A percentile compares a stretch with the other conserved stretches of the same genome.
Conservation (phyloP, 2,888 invertebrate species). For the Omphaloscelis lunosa region DNA sequence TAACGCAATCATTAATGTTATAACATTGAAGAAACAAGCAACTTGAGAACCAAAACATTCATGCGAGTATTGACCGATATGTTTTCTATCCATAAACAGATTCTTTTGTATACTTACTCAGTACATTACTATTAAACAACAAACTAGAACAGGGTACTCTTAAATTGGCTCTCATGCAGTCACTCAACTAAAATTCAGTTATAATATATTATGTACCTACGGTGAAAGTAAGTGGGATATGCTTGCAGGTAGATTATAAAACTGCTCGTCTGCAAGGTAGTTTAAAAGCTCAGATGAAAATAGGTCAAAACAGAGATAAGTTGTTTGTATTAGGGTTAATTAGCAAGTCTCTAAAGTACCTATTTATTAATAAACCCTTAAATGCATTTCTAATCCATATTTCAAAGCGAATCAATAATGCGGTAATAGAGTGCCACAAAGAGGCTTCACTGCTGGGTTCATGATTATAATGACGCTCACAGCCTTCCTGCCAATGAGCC, state of each 20-base stretch:
- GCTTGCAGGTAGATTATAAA: constrained; percentile 29
- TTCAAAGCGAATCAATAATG: constrained; percentile 1
- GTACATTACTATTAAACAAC: not conserved
- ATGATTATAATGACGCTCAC: constrained; percentile 7
- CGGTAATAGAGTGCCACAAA: not conserved
- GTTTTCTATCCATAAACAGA: constrained; percentile 33
- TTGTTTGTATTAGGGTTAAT: not conserved
- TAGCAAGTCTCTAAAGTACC: no score
- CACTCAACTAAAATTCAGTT: constrained; percentile 14
- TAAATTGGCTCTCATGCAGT: constrained; percentile 31
- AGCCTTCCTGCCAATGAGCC: not conserved
- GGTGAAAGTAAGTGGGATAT: constrained; percentile 14
- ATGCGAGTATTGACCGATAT: constrained; percentile 2
- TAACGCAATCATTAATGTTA: constrained; percentile 29
- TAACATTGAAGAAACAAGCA: constrained; percentile 25
- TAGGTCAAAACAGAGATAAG: constrained; percentile 3
- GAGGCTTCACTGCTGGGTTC: not conserved
- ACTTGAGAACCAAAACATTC: constrained; percentile 44
- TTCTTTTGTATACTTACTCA: not conserved
- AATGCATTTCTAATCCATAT: not conserved
- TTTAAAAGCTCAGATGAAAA: not conserved
- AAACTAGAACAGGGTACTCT: constrained; percentile 4
- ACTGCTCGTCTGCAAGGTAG: constrained; percentile 15
- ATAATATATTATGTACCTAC: constrained; percentile 11
- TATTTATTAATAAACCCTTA: no score